These are phyloP conservation scores for Rafetus swinhoei DNA, from an alignment of 2,113 vertebrate species.

Conservation along the genomic window DNA sequence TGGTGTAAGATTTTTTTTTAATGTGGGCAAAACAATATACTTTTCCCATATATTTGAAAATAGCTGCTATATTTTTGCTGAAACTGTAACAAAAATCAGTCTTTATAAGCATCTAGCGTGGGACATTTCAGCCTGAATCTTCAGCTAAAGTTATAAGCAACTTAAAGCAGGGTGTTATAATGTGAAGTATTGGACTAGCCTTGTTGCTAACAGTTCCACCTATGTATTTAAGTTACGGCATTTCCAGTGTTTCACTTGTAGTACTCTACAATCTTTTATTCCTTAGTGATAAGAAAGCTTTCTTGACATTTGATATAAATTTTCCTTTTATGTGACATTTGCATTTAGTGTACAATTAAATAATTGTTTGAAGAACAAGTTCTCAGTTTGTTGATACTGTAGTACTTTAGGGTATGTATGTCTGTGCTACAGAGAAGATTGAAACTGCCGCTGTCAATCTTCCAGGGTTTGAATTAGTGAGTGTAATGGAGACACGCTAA, in stretches of 20 bases:
- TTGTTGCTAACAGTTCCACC: too few species aligned
- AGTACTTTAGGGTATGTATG: not conserved
- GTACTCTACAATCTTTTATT: accelerated
- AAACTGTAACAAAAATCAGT: not conserved
- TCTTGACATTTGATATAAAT: accelerated
- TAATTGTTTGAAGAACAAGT: not conserved
- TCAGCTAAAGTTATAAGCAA: not conserved
- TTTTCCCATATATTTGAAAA: not conserved
- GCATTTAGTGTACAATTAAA: accelerated
- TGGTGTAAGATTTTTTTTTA: not conserved
- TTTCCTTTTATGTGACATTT: not conserved
- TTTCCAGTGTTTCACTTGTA: not conserved
- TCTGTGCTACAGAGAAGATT: too few species aligned
- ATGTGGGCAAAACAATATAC: not conserved
- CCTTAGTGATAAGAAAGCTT: not conserved
- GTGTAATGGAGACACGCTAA: too few species aligned
- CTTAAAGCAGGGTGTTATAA: accelerated
- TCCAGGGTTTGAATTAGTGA: too few species aligned
- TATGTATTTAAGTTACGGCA: not conserved
- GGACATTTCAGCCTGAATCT: accelerated
- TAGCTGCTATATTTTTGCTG: accelerated
- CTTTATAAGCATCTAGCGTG: not conserved
- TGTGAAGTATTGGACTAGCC: not conserved
- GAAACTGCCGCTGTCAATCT: too few species aligned
- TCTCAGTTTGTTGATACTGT: not conserved